Percentiles rank a stretch among this genome's conserved stretches.
phyloP scores from a whole-genome alignment of 2,888 invertebrate genomes.

The Marronus borbonicus region DNA sequence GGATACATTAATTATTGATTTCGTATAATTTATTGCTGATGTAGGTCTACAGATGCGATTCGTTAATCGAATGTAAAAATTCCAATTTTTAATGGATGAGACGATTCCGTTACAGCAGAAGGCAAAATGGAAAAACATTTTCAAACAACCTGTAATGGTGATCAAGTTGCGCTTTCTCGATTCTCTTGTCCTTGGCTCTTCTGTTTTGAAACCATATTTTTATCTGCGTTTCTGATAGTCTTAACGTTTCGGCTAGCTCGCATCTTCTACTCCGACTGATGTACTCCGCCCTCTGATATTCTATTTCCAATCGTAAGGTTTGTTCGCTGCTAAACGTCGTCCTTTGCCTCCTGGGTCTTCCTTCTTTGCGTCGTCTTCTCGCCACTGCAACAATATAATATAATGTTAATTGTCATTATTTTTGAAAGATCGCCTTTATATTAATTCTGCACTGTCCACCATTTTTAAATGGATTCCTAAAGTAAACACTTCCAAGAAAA shows the following conservation, averaged over 20 bases:
- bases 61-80: neutral
- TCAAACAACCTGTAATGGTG: slow-evolving; percentile 88
- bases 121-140: slow-evolving; percentile 15
- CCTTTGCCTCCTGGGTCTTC: slow-evolving; percentile 89
- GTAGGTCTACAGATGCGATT: too few species aligned
- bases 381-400: slow-evolving; percentile 77
- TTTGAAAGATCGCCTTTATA: too few species aligned
- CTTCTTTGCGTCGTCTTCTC: slow-evolving; percentile 88
- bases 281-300: slow-evolving; percentile 93
- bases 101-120: neutral
- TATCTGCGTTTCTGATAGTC: slow-evolving; percentile 85
- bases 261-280: slow-evolving; percentile 89
- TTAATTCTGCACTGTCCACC: too few species aligned
- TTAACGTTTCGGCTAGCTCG: slow-evolving; percentile 82
- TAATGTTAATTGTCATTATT: too few species aligned
- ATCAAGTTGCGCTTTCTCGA: slow-evolving; percentile 96
- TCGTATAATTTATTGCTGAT: neutral
- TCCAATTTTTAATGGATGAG: neutral
- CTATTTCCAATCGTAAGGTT: slow-evolving; percentile 90
- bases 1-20: neutral
- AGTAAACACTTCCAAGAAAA: too few species aligned
- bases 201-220: slow-evolving; percentile 97
- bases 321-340: slow-evolving; percentile 97
- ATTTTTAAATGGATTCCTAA: too few species aligned
- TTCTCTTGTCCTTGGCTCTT: slow-evolving; percentile 95